Conservation (phyloP, 53 echinoderm and acorn worm genomes). For the Arbacia lixula region DNA sequence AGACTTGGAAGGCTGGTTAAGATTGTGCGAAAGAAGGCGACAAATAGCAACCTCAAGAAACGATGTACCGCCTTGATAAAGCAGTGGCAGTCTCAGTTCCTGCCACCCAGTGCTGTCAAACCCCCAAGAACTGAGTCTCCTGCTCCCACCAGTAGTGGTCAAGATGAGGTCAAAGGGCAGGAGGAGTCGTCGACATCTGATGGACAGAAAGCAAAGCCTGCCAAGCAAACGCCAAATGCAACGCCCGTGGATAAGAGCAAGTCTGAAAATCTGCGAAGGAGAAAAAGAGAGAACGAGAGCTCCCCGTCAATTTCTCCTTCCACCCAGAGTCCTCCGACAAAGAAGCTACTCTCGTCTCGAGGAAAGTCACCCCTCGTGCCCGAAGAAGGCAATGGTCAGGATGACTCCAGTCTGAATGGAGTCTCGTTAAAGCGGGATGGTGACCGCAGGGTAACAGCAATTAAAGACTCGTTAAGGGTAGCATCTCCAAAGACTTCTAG, state of each 20-base stretch:
- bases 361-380: constrained; percentile 3
- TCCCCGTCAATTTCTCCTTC: constrained; percentile 46
- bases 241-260: constrained; percentile 85
- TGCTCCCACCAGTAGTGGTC: constrained; percentile 41
- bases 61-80: constrained; percentile 85
- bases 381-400: constrained; percentile 46
- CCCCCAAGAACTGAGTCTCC: constrained; percentile 48
- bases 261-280: constrained; percentile 82
- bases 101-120: constrained; percentile 53
- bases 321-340: constrained; percentile 11
- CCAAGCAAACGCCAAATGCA: constrained; percentile 50
- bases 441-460: background rate
- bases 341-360: constrained; percentile 27
- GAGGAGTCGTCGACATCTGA: constrained; percentile 42
- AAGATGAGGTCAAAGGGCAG: constrained; percentile 58
- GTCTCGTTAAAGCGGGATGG: constrained; percentile 8
- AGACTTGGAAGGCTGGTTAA: constrained; percentile 95
- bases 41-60: constrained; percentile 67
- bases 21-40: constrained; percentile 88
- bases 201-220: constrained; percentile 48
- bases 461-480: constrained; percentile 21
- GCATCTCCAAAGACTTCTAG: constrained; percentile 25
- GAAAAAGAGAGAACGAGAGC: constrained; percentile 67
- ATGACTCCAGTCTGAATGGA: constrained; percentile 46
- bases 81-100: constrained; percentile 93